Conservation (phyloP, 2,113 vertebrate species). For the Gallinago paraguaiae region DNA sequence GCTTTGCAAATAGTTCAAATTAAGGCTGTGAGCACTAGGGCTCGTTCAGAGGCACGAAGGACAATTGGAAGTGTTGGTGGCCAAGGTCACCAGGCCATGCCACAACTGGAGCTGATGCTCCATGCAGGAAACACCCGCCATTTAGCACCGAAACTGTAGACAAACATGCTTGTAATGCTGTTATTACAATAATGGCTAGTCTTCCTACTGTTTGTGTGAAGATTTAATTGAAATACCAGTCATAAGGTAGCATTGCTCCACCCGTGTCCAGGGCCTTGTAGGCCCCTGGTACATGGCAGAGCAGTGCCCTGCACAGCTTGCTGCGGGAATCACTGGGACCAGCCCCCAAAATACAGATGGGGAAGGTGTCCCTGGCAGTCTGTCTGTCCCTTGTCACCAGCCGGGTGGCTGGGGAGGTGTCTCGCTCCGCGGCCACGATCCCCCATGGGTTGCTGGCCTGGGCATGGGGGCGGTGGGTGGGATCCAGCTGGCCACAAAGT, state of each 20-base stretch:
- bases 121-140: fast-evolving
- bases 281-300: fast-evolving
- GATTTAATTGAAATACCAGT: not conserved
- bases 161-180: not conserved
- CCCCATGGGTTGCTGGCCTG: fast-evolving
- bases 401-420: not conserved
- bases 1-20: not conserved
- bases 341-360: not conserved
- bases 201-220: not conserved
- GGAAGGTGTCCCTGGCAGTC: not conserved
- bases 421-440: fast-evolving
- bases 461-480: fast-evolving
- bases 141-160: not conserved
- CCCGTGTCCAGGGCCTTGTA: fast-evolving
- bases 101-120: not conserved
- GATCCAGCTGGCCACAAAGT: not conserved
- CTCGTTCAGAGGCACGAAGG: fast-evolving
- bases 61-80: not conserved
- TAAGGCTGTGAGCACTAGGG: not conserved
- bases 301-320: not conserved
- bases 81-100: too few relatives aligned
- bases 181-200: not conserved
- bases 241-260: fast-evolving
- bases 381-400: not conserved
- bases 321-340: not conserved